These are phyloP conservation scores for Enoplolaimus lenunculus DNA, from an alignment of 2,888 invertebrate species.

Conservation along the genomic window DNA sequence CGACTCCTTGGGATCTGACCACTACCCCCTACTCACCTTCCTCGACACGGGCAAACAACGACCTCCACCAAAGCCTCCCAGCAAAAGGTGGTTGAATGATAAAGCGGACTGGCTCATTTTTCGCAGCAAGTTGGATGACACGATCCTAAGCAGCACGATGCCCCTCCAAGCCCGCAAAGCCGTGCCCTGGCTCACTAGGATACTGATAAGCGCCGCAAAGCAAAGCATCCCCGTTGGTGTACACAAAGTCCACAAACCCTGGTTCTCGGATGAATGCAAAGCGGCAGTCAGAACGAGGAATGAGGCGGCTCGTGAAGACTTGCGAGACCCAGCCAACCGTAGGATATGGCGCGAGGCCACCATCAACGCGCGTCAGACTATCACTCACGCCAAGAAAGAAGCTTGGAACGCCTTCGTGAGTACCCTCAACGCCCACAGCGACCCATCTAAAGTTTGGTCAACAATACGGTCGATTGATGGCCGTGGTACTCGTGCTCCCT, in stretches of 20 bases:
- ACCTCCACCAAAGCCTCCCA: no score
- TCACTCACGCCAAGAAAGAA: neutral
- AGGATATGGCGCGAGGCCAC: neutral
- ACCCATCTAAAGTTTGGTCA: neutral
- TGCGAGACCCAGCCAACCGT: neutral
- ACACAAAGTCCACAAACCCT: neutral
- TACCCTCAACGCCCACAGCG: neutral
- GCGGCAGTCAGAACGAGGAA: neutral
- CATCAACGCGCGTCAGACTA: neutral
- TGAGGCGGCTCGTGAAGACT: neutral
- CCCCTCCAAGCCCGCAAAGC: neutral
- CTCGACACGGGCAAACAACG: no score
- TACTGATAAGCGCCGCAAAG: neutral
- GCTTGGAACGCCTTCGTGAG: neutral
- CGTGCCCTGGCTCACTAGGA: neutral
- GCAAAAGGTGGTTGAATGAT: neutral
- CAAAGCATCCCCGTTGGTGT: neutral
- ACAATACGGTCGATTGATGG: neutral
- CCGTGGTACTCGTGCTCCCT: neutral
- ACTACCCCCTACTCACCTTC: neutral
- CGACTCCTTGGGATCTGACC: neutral
- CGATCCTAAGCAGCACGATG: neutral
- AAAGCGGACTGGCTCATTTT: neutral
- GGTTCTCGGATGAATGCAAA: neutral
- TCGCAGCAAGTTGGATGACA: neutral